phyloP scores from a whole-genome alignment of 92 coral and sea anemone species.

The Palythoa grandiflora region DNA sequence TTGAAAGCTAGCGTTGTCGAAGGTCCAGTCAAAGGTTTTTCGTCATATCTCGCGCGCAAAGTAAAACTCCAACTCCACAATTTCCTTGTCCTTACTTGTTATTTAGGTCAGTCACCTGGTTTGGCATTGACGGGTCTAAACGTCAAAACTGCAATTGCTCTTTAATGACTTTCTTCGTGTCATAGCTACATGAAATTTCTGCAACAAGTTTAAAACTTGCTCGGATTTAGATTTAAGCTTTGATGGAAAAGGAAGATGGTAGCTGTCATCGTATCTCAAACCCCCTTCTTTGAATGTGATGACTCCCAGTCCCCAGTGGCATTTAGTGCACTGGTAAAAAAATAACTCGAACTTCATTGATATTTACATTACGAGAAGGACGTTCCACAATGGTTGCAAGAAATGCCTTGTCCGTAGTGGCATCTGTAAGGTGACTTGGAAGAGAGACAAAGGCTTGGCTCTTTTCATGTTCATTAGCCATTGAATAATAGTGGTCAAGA shows the following conservation, averaged over 20 bases:
- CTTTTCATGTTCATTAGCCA: slow-evolving; percentile 9
- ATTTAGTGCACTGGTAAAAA: slow-evolving; percentile 44
- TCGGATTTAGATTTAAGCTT: slow-evolving; percentile 1
- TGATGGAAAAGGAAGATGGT: slow-evolving; percentile 22
- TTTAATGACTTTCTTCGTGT: neutral
- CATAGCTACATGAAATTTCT: neutral
- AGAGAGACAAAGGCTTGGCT: neutral
- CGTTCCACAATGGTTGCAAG: neutral
- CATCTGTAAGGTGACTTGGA: neutral
- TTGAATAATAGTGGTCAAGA: neutral
- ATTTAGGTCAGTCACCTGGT: slow-evolving; percentile 2
- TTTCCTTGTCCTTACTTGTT: slow-evolving; percentile 39
- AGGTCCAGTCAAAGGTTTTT: neutral
- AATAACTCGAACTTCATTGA: too few species aligned
- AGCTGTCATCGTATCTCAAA: slow-evolving; percentile 57
- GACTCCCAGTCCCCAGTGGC: slow-evolving; percentile 61
- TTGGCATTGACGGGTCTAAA: slow-evolving; percentile 52
- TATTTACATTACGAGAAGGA: too few species aligned
- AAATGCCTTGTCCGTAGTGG: neutral
- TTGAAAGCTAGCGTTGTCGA: slow-evolving; percentile 30
- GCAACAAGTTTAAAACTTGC: neutral
- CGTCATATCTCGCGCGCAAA: slow-evolving; percentile 35
- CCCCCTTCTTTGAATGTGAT: slow-evolving; percentile 26
- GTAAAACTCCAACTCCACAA: slow-evolving; percentile 55
- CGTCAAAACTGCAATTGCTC: slow-evolving; percentile 25